A percentile compares a stretch with the other conserved stretches of the same genome.
phyloP scores from a whole-genome alignment of 2,797 vertebrate genomes.

The Sternarchorhynchus goeldii region DNA sequence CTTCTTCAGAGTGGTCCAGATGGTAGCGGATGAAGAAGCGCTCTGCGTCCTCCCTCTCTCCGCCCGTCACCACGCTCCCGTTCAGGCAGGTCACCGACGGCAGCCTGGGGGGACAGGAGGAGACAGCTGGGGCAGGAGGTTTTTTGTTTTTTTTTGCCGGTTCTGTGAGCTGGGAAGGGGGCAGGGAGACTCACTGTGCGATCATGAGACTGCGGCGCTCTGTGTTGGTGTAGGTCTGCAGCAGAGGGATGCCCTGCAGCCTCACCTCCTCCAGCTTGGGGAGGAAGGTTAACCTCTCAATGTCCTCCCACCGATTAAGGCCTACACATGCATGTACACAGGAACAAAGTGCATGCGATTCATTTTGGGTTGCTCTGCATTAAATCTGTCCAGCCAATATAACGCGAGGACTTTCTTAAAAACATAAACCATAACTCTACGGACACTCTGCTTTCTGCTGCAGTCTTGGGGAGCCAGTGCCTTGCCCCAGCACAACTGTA shows the following conservation, averaged over 20 bases:
- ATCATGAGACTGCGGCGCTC: conserved; percentile 93
- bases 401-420: no score
- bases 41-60: conserved; percentile 94
- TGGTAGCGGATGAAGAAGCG: conserved; percentile 96
- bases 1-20: conserved; percentile 85
- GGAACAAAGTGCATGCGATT: background rate
- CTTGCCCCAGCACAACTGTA: no score
- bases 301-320: conserved; percentile 92
- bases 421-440: no score
- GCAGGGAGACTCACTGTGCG: conserved; percentile 75
- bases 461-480: no score
- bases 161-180: background rate
- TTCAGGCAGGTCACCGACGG: conserved; percentile 89
- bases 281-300: conserved; percentile 94
- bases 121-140: background rate
- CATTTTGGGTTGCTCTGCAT: background rate
- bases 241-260: conserved; percentile 90
- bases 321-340: conserved; percentile 67
- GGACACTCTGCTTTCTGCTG: no score
- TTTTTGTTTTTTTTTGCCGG: background rate
- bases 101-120: conserved; percentile 74
- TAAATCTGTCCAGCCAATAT: background rate
- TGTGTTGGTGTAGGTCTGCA: conserved; percentile 89
- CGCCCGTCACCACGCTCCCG: conserved; percentile 86
- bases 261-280: conserved; percentile 96